Base-by-base conservation (phyloP, 2,113 vertebrate species). In the Patagioenas fasciata region DNA sequence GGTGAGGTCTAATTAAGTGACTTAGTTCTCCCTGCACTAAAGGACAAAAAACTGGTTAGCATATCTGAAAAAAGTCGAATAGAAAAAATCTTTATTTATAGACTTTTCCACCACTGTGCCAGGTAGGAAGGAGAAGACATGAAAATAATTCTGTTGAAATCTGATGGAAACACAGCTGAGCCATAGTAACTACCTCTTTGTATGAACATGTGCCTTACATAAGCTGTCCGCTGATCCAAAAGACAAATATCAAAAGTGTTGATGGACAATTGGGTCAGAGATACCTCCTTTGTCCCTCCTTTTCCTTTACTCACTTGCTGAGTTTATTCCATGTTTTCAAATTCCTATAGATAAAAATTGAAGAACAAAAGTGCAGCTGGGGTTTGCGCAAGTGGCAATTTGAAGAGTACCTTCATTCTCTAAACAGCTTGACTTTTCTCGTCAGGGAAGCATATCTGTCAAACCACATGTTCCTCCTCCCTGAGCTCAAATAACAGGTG, bases 301-400 rank as follows among this genome's bases (percentile, higher is more conserved):
- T 69, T 88, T 86, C 72, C 40, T 75, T 74, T 75, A 81, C 53
- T 81, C 4, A 1, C 92, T 61, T 93, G 93, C 93, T 92, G 96
- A 87, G 95, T 86, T 96, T 86, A 95, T 95, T 93, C 40, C 15
- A 79, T 50, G 86, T 87, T 95, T 94, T 93, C 73, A 78, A 89
- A 72, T 61, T 75, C 83, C 85, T 81, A 18, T 42, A 48, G 88
- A 91, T 77, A 93, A 92, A 47, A 96, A 96, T 57, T 85, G 89
- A 95, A 96, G 79, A 88, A 82, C 38, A 82, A 54, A 89, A 87
- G 57, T 92, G 78, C 70, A 91, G 66, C 81, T 88, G 79, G 31
- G 44, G 29, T 53, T 85, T 69, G n/a, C 4, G 20, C 40, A 89
- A 91, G 95, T 82, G 42, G 89, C 40, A 93, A 94, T 96, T 95